Evolutionary conservation across 2,113 vertebrate species (phyloP).

Genomic region (Aegotheles bennettii): DNA sequence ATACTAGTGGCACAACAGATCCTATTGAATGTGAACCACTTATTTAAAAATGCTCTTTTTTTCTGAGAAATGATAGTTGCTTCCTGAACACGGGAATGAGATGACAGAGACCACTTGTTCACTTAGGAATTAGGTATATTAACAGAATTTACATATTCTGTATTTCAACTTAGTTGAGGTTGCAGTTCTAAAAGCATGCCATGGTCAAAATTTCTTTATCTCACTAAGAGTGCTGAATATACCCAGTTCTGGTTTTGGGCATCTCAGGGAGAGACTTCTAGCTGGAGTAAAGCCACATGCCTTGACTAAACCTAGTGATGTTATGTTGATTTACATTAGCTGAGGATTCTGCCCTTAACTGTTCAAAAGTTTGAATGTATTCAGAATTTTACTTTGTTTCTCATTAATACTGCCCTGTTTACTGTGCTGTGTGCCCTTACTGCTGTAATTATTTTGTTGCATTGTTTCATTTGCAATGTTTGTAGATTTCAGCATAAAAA

Average conservation of each 20-base stretch:
- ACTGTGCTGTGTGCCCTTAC: not conserved
- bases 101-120: not conserved
- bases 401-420: not conserved
- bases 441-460: not conserved
- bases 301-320: not conserved
- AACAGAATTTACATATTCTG: not conserved
- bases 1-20: not conserved
- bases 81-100: not conserved
- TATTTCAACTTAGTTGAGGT: not conserved
- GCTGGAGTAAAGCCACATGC: conserved; percentile 29
- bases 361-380: not conserved
- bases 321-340: not conserved
- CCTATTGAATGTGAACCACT: conserved; percentile 1
- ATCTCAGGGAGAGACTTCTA: conserved; percentile 30
- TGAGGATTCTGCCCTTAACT: not conserved
- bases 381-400: not conserved
- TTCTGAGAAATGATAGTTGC: not conserved
- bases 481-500: not conserved
- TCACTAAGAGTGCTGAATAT: not conserved
- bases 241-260: not conserved
- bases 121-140: not conserved
- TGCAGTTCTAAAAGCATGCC: not conserved
- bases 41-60: not conserved
- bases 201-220: not conserved
- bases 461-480: not conserved